A percentile compares a stretch with the other conserved stretches of the same genome.
Evolutionary conservation across 2,113 vertebrate species (phyloP).

Genomic region (Prochilodus magdalenae): DNA sequence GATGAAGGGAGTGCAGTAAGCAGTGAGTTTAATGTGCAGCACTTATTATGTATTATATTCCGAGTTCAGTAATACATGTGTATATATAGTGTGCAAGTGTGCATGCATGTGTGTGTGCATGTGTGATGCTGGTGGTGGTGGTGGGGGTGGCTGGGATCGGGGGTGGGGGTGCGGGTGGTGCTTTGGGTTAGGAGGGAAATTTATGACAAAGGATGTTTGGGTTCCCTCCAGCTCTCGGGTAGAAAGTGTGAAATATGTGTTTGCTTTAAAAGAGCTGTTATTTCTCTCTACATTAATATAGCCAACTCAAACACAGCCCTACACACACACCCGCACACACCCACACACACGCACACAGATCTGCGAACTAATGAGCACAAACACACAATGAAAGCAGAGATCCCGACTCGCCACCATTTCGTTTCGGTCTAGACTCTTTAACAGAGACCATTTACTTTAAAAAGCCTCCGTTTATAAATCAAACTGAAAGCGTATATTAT

Average conservation of each 20-base stretch:
- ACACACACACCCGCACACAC: slow-evolving; percentile 25
- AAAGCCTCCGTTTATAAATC: not conserved
- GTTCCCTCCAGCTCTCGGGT: slow-evolving; percentile 61
- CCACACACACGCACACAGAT: not conserved
- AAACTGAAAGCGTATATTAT: not conserved
- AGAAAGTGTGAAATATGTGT: slow-evolving; percentile 77
- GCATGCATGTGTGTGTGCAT: not conserved
- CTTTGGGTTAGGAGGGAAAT: not conserved
- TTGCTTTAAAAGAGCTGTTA: slow-evolving; percentile 71
- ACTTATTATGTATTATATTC: too few relatives aligned
- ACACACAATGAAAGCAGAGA: slow-evolving; percentile 8
- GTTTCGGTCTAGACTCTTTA: slow-evolving; percentile 57
- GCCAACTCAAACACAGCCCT: slow-evolving; percentile 58
- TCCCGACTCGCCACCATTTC: not conserved
- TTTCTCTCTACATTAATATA: slow-evolving; percentile 56
- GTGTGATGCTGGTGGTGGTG: slow-evolving; percentile 26
- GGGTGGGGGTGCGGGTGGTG: slow-evolving; percentile 3
- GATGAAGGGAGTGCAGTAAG: too few relatives aligned
- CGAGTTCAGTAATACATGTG: slow-evolving; percentile 7
- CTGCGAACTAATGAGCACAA: slow-evolving; percentile 21
- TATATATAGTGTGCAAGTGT: too few relatives aligned
- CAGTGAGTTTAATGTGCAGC: too few relatives aligned
- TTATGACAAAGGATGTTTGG: slow-evolving; percentile 49
- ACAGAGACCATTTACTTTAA: slow-evolving; percentile 57
- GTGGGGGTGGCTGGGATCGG: not conserved